Conservation (phyloP, 2,888 invertebrate genomes). For the Drosophila anomalata region DNA sequence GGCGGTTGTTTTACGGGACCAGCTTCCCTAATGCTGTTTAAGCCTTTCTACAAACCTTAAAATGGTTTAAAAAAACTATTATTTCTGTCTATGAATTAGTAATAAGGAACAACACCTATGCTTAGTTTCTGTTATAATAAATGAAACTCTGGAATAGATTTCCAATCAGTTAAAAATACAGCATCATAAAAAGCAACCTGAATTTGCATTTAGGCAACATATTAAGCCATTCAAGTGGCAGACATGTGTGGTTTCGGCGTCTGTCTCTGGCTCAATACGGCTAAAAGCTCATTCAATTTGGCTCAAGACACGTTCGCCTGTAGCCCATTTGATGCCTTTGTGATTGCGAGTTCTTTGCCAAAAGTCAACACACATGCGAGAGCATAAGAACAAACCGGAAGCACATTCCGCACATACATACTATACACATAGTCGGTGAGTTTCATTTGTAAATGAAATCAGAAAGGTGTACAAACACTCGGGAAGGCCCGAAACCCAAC, state of each 20-base stretch:
- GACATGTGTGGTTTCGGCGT: slow-evolving; percentile 33
- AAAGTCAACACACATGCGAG: slow-evolving; percentile 35
- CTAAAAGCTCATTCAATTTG: slow-evolving; percentile 77
- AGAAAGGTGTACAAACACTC: slow-evolving; percentile 63
- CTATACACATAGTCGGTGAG: slow-evolving; percentile 8
- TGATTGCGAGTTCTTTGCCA: slow-evolving; percentile 62
- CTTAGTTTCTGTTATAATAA: background rate
- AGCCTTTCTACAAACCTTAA: background rate
- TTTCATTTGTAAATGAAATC: slow-evolving; percentile 78
- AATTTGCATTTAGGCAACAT: slow-evolving; percentile 32
- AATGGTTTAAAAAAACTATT: background rate
- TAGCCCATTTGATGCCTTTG: slow-evolving; percentile 69
- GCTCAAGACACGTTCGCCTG: slow-evolving; percentile 65
- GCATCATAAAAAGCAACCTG: background rate
- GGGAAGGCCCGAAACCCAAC: slow-evolving; percentile 13
- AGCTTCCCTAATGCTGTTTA: slow-evolving; percentile 3
- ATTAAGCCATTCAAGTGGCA: slow-evolving; percentile 41
- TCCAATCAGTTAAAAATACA: slow-evolving; percentile 9
- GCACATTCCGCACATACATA: slow-evolving; percentile 9
- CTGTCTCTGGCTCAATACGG: slow-evolving; percentile 55
- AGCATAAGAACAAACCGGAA: slow-evolving; percentile 17
- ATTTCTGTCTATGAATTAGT: too few relatives aligned
- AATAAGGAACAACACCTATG: too few relatives aligned
- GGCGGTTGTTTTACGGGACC: background rate
- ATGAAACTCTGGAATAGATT: background rate